Conservation (phyloP, 2,797 vertebrate species). For the Oophaga sylvatica region DNA sequence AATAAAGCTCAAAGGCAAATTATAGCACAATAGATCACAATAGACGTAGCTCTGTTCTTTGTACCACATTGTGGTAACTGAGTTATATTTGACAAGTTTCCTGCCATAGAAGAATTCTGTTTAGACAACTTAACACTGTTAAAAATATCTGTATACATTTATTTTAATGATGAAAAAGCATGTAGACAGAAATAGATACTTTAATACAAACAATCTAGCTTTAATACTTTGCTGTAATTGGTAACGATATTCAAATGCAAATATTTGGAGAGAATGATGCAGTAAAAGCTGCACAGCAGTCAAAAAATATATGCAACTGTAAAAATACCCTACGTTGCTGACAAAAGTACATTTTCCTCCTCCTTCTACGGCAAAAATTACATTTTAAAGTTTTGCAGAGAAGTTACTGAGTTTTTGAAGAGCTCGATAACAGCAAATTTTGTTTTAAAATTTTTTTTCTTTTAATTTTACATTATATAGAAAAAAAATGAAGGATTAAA, state of each 20-base stretch:
- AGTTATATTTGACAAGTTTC: neutral
- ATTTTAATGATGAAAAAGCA: conserved; percentile 30
- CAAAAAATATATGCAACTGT: too few species aligned
- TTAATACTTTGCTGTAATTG: neutral
- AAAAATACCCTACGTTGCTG: too few species aligned
- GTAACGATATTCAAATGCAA: conserved; percentile 13
- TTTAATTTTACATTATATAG: too few species aligned
- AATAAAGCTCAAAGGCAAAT: neutral
- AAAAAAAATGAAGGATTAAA: too few species aligned
- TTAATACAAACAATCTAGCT: conserved; percentile 11
- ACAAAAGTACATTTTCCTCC: too few species aligned
- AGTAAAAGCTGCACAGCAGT: too few species aligned
- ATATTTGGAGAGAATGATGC: conserved; percentile 24
- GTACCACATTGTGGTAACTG: neutral
- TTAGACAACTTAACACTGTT: conserved; percentile 1
- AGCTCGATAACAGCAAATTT: too few species aligned
- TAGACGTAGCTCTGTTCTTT: neutral
- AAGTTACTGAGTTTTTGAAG: too few species aligned
- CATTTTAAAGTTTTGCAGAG: too few species aligned
- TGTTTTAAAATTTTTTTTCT: too few species aligned
- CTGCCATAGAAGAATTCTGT: neutral
- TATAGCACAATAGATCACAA: too few species aligned
- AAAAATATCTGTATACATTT: conserved; percentile 42
- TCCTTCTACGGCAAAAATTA: too few species aligned
- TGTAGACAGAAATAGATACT: conserved; percentile 20